These are phyloP conservation scores for Myzus persicae DNA, from an alignment of 1,140 invertebrate genomes.

Conservation along the genomic window DNA sequence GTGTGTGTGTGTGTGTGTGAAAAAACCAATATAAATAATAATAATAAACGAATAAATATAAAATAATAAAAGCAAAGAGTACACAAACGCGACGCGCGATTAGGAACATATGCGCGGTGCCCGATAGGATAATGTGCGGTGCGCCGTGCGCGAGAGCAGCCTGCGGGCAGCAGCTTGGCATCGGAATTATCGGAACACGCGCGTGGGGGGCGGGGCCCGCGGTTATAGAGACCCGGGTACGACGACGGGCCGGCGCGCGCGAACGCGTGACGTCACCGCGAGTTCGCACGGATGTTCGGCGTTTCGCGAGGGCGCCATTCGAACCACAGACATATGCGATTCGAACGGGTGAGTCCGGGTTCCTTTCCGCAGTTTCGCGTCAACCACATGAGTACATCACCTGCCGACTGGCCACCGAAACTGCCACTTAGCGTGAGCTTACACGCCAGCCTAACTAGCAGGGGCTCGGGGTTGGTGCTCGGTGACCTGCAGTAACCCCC, in stretches of 20 bases:
- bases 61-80: slow-evolving; percentile 54
- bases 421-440: too few species aligned
- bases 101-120: slow-evolving; percentile 18
- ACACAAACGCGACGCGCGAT: slow-evolving; percentile 52
- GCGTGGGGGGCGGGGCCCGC: neutral
- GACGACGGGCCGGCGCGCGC: too few species aligned
- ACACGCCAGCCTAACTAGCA: too few species aligned
- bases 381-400: too few species aligned
- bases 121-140: neutral
- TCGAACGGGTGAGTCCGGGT: too few species aligned
- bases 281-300: too few species aligned
- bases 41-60: neutral
- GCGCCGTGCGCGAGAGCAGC: neutral
- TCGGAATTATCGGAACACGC: neutral
- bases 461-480: too few species aligned
- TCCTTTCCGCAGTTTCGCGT: too few species aligned
- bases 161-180: neutral
- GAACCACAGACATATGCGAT: neutral
- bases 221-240: neutral
- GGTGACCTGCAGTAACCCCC: too few species aligned
- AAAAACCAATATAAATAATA: slow-evolving; percentile 10
- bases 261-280: neutral
- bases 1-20: neutral
- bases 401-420: too few species aligned
- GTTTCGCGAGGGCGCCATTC: neutral